Percentiles rank a stretch among this genome's conserved stretches.
Evolutionary conservation across 1,140 invertebrate species (phyloP).

Genomic region (Ephestia elutella): DNA sequence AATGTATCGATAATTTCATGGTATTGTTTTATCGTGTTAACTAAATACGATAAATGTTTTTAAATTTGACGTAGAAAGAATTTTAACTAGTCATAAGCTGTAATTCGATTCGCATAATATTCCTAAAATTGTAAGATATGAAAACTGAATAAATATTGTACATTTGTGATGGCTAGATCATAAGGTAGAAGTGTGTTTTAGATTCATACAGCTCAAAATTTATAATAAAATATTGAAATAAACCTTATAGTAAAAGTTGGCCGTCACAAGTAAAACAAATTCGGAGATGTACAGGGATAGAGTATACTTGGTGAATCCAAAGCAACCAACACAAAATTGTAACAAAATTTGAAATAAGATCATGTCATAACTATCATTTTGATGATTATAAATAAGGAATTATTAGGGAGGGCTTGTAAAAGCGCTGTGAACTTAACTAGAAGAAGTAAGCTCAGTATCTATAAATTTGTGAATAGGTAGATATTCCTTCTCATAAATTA

Average conservation of each 20-base stretch:
- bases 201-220: conserved; percentile 4
- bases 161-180: conserved; percentile 52
- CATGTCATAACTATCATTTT: conserved; percentile 20
- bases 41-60: conserved; percentile 15
- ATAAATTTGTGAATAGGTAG: conserved; percentile 59
- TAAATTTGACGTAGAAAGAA: conserved; percentile 53
- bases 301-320: conserved; percentile 45
- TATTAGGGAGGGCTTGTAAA: conserved; percentile 50
- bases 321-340: conserved; percentile 30
- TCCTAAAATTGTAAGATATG: conserved; percentile 56
- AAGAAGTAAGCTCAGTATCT: conserved; percentile 56
- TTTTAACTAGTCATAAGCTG: conserved; percentile 71
- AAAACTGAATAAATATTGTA: conserved; percentile 53
- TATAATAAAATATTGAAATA: conserved; percentile 25
- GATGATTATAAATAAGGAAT: conserved; percentile 21
- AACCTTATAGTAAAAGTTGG: conserved; percentile 28
- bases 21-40: neutral
- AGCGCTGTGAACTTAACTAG: conserved; percentile 56
- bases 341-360: conserved; percentile 29
- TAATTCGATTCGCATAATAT: conserved; percentile 63
- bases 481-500: conserved; percentile 42
- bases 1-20: neutral
- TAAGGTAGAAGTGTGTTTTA: conserved; percentile 12
- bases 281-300: conserved; percentile 73
- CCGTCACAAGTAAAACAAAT: conserved; percentile 60